A percentile compares a stretch with the other conserved stretches of the same genome.
Conservation (phyloP, 2,797 vertebrate genomes). For the Buphagus erythrorhynchus region DNA sequence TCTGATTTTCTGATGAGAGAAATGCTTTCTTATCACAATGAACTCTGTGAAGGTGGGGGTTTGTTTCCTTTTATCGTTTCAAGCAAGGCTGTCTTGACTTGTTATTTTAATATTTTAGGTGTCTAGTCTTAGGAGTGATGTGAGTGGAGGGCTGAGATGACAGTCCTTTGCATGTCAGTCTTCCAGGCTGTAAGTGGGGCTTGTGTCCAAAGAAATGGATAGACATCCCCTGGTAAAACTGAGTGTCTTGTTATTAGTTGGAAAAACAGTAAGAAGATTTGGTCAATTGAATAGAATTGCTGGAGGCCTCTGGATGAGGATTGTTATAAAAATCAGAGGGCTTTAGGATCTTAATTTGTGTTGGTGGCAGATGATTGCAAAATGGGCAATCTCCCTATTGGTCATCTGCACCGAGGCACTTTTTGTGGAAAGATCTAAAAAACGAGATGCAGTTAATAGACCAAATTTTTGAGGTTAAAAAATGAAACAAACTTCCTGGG, state of each 20-base stretch:
- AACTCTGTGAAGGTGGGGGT: background rate
- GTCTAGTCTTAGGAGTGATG: background rate
- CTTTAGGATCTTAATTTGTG: background rate
- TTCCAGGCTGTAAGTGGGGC: background rate
- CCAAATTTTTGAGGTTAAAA: background rate
- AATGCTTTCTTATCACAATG: background rate
- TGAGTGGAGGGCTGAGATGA: background rate
- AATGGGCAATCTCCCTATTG: background rate
- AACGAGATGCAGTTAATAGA: background rate
- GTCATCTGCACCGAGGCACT: rapidly evolving
- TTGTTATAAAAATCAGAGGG: background rate
- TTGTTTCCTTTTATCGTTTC: background rate
- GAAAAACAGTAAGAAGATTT: background rate
- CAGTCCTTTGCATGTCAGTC: background rate
- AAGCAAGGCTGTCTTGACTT: background rate
- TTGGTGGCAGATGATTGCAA: background rate
- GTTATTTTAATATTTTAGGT: background rate
- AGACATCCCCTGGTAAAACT: background rate
- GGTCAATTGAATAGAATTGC: background rate
- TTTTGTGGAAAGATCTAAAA: background rate
- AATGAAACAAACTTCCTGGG: background rate
- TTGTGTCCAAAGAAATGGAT: background rate
- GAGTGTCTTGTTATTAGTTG: background rate
- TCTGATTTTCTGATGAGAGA: background rate
- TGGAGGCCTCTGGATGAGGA: background rate